Evolutionary conservation across 2,888 invertebrate species (phyloP).

Genomic region (Lasioglossum morio): DNA sequence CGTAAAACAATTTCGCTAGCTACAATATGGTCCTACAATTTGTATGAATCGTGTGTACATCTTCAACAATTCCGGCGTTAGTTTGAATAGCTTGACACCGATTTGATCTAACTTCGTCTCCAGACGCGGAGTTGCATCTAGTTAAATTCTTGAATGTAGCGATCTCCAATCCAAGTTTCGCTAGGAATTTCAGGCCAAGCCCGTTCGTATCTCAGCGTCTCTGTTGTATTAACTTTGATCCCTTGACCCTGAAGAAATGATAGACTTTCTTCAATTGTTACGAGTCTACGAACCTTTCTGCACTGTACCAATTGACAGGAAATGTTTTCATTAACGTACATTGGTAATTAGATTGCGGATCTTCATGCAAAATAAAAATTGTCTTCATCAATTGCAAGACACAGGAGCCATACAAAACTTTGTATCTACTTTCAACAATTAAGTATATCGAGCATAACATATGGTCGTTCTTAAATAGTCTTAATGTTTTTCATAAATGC

Average conservation of each 20-base stretch:
- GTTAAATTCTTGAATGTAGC: slow-evolving; percentile 1
- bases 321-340: too few relatives aligned
- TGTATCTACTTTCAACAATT: too few relatives aligned
- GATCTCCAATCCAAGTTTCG: background rate
- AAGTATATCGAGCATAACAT: too few relatives aligned
- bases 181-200: background rate
- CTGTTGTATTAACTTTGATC: background rate
- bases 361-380: too few relatives aligned
- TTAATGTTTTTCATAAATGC: too few relatives aligned
- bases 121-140: slow-evolving; percentile 12
- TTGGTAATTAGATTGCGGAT: too few relatives aligned
- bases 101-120: slow-evolving; percentile 3
- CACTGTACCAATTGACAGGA: background rate
- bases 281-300: background rate
- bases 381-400: too few relatives aligned
- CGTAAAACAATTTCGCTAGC: background rate
- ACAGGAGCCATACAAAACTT: too few relatives aligned
- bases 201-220: background rate
- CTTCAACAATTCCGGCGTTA: background rate
- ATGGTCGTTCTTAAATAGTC: too few relatives aligned
- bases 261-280: background rate
- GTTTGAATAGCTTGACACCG: background rate
- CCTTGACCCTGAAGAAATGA: background rate
- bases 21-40: background rate
- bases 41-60: background rate